Conservation (phyloP, 2,113 vertebrate species). For the Alosa alosa region DNA sequence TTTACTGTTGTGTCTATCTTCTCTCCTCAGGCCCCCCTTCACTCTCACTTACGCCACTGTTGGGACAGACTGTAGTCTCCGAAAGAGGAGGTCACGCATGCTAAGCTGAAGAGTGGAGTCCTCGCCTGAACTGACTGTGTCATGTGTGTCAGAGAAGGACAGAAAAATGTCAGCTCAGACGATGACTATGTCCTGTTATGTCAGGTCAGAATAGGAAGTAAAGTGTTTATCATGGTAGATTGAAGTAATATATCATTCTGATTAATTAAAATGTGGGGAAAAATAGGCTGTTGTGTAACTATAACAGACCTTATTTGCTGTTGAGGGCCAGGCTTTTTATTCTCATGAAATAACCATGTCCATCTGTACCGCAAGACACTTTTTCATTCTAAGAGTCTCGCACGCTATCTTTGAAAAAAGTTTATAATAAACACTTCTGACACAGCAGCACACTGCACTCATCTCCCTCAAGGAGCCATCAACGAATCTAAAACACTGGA, state of each 20-base stretch:
- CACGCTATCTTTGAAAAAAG: not conserved
- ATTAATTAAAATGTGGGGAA: not conserved
- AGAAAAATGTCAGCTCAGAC: not conserved
- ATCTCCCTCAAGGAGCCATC: not conserved
- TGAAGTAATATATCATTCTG: not conserved
- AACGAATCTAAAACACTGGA: not conserved
- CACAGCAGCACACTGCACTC: not conserved
- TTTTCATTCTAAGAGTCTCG: not conserved
- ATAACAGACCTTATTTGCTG: not conserved
- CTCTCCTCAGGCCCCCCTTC: not conserved
- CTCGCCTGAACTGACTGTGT: not conserved
- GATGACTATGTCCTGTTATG: not conserved
- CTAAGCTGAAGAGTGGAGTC: not conserved
- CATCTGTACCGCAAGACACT: not conserved
- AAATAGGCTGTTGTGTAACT: not conserved
- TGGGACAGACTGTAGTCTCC: not conserved
- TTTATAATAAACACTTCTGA: constrained; percentile 16
- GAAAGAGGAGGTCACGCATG: not conserved
- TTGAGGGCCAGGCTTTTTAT: not conserved
- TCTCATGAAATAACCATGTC: not conserved
- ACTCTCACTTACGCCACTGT: not conserved
- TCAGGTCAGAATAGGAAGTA: not conserved
- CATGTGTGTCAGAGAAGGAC: not conserved
- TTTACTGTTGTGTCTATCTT: not conserved
- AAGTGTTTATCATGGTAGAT: not conserved